phyloP scores from a whole-genome alignment of 2,888 invertebrate genomes.

The Lottia gigantea region DNA sequence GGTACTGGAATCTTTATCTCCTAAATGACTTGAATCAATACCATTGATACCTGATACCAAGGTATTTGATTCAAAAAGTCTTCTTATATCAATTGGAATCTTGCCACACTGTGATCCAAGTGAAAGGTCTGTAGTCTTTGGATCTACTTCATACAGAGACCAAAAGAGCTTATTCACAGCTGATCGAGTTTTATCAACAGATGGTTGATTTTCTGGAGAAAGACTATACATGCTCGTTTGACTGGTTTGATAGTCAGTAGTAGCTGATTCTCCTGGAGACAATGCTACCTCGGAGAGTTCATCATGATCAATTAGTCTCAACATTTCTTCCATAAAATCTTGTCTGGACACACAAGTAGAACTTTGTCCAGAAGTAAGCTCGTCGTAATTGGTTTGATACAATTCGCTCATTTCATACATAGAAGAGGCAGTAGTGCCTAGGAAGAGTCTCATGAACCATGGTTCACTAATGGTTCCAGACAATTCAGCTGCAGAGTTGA shows the following conservation, averaged over 20 bases:
- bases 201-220: no score
- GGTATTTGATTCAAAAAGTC: background rate
- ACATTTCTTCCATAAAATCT: background rate
- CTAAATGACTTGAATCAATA: no score
- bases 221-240: no score
- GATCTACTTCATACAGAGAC: background rate
- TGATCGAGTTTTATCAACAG: no score
- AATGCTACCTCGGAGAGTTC: background rate
- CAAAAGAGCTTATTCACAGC: background rate
- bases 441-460: background rate
- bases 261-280: background rate
- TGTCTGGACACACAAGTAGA: background rate
- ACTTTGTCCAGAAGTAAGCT: background rate
- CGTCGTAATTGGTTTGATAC: background rate
- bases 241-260: background rate
- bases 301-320: background rate
- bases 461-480: background rate
- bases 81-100: background rate
- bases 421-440: background rate
- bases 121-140: background rate
- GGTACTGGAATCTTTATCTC: no score
- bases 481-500: background rate
- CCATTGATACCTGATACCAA: no score
- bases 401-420: background rate
- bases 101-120: background rate